Percentiles rank a stretch among this genome's conserved stretches.
phyloP scores from a whole-genome alignment of 2,113 vertebrate species.

The Dromas ardeola region DNA sequence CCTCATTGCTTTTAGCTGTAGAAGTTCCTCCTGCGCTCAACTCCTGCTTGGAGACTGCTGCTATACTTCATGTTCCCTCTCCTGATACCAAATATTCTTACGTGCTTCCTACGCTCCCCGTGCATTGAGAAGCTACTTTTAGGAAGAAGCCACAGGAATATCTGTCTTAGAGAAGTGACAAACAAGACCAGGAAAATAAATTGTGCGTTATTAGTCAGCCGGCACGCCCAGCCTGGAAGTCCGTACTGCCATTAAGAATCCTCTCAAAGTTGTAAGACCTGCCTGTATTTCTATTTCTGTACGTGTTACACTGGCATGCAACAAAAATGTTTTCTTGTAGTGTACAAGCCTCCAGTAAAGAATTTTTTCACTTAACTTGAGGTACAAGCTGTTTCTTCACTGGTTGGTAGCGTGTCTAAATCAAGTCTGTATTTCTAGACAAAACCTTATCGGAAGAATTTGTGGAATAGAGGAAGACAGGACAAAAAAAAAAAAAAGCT shows the following conservation, averaged over 20 bases:
- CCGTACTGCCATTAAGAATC: not conserved
- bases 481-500: not conserved
- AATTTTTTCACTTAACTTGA: not conserved
- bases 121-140: not conserved
- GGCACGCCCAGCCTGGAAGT: not conserved
- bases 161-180: not conserved
- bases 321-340: not conserved
- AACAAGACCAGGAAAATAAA: not conserved
- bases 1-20: not conserved
- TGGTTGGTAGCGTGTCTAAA: not conserved
- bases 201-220: not conserved
- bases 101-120: accelerated
- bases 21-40: not conserved
- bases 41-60: not conserved
- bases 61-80: not conserved
- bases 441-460: not conserved
- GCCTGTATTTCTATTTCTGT: not conserved
- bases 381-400: not conserved
- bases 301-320: accelerated
- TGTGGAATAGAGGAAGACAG: not conserved
- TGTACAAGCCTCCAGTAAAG: not conserved
- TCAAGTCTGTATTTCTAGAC: not conserved
- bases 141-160: not conserved
- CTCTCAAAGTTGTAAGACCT: not conserved
- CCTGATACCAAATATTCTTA: not conserved